Conservation (phyloP, 2,888 invertebrate species). For the Ophion ventricosus region DNA sequence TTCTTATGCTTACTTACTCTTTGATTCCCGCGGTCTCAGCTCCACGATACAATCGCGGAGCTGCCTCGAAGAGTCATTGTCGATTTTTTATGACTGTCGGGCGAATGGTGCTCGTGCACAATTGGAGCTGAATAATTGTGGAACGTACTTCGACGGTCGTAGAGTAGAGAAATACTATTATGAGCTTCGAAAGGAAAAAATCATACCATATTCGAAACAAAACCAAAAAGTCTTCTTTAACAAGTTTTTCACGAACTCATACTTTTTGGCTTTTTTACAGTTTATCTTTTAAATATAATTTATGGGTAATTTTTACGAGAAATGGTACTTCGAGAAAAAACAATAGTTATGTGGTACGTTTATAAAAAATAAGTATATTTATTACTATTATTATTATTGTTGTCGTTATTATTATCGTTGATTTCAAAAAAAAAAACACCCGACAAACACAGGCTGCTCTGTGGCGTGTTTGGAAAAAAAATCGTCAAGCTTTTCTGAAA, state of each 20-base stretch:
- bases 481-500: no score
- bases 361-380: background rate
- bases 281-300: background rate
- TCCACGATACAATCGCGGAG: constrained; percentile 43
- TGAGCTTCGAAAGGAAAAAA: background rate
- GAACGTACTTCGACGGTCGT: background rate
- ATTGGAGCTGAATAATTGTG: no score
- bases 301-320: background rate
- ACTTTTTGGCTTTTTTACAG: background rate
- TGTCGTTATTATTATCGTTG: background rate
- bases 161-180: background rate
- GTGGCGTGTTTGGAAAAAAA: background rate
- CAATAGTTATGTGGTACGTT: no score
- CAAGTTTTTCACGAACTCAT: background rate
- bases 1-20: background rate
- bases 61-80: constrained; percentile 28
- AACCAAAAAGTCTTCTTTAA: background rate
- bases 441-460: background rate
- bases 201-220: background rate
- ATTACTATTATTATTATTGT: background rate
- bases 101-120: no score
- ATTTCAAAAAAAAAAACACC: background rate
- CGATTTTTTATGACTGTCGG: constrained; percentile 2
- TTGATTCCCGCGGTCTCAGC: no score
- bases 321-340: background rate